Conservation (phyloP, 2,797 vertebrate species). For the Tolypeutes matacus region DNA sequence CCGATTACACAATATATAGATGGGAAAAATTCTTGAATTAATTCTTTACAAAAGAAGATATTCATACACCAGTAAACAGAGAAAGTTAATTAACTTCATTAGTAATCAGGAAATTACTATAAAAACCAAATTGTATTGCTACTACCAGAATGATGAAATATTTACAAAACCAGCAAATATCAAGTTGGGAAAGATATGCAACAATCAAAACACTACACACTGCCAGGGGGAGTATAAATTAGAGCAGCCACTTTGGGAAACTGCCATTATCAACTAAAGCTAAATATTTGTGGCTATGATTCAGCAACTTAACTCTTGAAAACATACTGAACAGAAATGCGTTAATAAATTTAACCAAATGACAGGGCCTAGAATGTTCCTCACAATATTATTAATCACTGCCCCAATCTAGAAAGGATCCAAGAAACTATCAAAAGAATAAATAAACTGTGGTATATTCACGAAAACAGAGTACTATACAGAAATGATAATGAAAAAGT, state of each 20-base stretch:
- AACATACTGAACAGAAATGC: not conserved
- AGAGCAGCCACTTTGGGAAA: not conserved
- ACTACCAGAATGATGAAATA: not conserved
- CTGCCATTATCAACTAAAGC: not conserved
- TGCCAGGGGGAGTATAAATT: not conserved
- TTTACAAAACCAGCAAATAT: not conserved
- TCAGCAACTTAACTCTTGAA: not conserved
- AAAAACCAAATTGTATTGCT: not conserved
- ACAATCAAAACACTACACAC: not conserved
- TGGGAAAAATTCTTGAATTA: not conserved
- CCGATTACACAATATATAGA: not conserved
- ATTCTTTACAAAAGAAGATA: not conserved
- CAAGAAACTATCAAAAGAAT: not conserved
- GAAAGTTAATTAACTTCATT: not conserved
- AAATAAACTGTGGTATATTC: not conserved
- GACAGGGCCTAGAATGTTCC: not conserved
- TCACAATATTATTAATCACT: not conserved
- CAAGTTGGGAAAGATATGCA: not conserved
- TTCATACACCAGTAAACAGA: not conserved
- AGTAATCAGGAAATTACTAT: not conserved
- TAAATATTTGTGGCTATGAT: not conserved
- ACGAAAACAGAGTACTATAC: not conserved
- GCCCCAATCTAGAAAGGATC: not conserved
- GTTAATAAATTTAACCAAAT: not conserved
- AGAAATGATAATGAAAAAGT: not conserved